These are phyloP conservation scores for Bostrychus sinensis DNA, from an alignment of 2,113 vertebrate species.

Conservation along the genomic window DNA sequence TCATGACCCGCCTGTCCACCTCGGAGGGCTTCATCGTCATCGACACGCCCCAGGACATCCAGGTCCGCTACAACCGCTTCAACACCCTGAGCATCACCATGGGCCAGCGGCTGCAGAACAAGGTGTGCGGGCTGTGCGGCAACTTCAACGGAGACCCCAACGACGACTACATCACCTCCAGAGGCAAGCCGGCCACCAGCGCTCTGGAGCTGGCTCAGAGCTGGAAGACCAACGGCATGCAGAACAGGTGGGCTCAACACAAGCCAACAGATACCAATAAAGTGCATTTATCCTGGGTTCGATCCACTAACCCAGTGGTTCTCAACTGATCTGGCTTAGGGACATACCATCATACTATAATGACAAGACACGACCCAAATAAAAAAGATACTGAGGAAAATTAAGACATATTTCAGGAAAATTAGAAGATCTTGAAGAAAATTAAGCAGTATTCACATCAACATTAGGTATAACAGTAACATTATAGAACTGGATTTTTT, in stretches of 20 bases:
- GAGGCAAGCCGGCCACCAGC: conserved; percentile 90
- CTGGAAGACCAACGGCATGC: conserved; percentile 99
- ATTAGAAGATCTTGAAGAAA: too few relatives aligned
- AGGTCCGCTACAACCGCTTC: conserved; percentile 93
- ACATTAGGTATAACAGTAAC: too few relatives aligned
- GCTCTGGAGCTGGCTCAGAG: conserved; percentile 95
- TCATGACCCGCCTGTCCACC: conserved; percentile 93
- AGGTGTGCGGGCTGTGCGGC: conserved; percentile 96
- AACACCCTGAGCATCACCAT: conserved; percentile 94
- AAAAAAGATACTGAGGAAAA: too few relatives aligned
- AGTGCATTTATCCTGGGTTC: too few relatives aligned
- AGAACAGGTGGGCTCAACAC: conserved; percentile 88
- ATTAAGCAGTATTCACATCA: too few relatives aligned
- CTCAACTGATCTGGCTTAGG: too few relatives aligned
- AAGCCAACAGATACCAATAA: too few relatives aligned
- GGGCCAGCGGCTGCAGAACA: conserved; percentile 95
- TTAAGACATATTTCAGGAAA: too few relatives aligned
- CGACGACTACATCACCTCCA: conserved; percentile 92
- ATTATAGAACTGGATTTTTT: too few relatives aligned
- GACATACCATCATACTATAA: too few relatives aligned
- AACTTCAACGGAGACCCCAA: conserved; percentile 95
- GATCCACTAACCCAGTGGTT: too few relatives aligned
- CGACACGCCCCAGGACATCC: conserved; percentile 93
- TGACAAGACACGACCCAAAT: too few relatives aligned
- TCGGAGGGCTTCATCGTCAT: conserved; percentile 95